These are phyloP conservation scores for Meloidogyne exigua DNA, from an alignment of 1,140 invertebrate genomes.

Conservation along the genomic window DNA sequence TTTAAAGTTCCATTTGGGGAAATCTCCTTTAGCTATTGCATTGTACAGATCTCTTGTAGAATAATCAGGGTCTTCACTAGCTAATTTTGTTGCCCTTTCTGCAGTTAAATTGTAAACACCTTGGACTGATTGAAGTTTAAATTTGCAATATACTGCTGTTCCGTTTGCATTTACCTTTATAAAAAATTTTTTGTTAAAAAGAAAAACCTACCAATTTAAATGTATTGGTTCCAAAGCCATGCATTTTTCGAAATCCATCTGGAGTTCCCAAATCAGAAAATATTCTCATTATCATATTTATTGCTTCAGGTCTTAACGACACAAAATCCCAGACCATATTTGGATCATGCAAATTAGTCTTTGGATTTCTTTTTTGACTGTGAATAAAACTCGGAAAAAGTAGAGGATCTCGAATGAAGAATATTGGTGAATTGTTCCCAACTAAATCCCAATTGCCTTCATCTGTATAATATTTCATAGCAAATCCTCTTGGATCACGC, in stretches of 20 bases:
- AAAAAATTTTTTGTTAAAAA: background rate
- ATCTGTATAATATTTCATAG: background rate
- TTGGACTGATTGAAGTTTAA: conserved; percentile 4
- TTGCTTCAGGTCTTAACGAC: conserved; percentile 79
- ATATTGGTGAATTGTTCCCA: background rate
- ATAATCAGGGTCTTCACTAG: conserved; percentile 82
- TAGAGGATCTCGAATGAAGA: background rate
- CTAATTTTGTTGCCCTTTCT: conserved; percentile 74
- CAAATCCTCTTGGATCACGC: background rate
- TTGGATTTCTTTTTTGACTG: conserved; percentile 6
- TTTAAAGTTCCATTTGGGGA: conserved; percentile 74
- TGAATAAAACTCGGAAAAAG: background rate
- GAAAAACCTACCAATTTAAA: background rate
- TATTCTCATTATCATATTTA: conserved; percentile 82
- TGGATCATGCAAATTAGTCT: background rate
- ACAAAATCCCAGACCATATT: conserved; percentile 67
- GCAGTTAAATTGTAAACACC: conserved; percentile 70
- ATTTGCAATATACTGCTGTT: background rate
- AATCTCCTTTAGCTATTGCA: conserved; percentile 77
- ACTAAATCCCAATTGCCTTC: background rate
- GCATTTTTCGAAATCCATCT: conserved; percentile 8
- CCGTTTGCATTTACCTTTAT: conserved; percentile 70
- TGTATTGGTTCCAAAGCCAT: background rate
- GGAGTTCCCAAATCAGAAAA: conserved; percentile 72
- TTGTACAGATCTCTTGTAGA: conserved; percentile 84